These are phyloP conservation scores for Ephialtes manifestator DNA, from an alignment of 2,888 invertebrate species.

Conservation along the genomic window DNA sequence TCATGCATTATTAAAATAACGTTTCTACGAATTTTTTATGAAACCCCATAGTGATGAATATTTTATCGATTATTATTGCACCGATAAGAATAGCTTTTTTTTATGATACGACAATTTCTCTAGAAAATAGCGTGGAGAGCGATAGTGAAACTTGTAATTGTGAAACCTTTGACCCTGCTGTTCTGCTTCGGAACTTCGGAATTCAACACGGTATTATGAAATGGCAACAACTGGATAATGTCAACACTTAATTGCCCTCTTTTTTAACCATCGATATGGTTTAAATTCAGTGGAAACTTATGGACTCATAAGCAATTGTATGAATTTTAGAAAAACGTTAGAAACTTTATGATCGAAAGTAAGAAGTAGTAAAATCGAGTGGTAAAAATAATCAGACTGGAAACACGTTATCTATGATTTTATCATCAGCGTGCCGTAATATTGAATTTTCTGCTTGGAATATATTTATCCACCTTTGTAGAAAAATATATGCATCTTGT, in stretches of 20 bases:
- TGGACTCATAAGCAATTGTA: background rate
- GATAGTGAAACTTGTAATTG: slow-evolving; percentile 14
- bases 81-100: background rate
- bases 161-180: slow-evolving; percentile 15
- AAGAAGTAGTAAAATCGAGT: background rate
- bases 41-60: background rate
- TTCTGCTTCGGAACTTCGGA: background rate
- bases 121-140: background rate
- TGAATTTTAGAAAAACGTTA: background rate
- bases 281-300: background rate
- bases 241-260: background rate
- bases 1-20: background rate
- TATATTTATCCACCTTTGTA: background rate
- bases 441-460: background rate
- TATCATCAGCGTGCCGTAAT: background rate
- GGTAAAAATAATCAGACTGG: background rate
- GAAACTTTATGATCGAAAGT: background rate
- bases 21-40: background rate
- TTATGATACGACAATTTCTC: background rate
- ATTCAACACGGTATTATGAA: background rate
- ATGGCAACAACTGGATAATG: background rate
- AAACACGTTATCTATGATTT: background rate
- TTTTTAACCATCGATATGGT: background rate
- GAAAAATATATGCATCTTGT: background rate
- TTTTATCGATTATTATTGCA: slow-evolving; percentile 11